Evolutionary conservation across 1,140 invertebrate genomes (phyloP), one percentile per base, ranked within the genome.

Genomic region (Phortica variegata): DNA sequence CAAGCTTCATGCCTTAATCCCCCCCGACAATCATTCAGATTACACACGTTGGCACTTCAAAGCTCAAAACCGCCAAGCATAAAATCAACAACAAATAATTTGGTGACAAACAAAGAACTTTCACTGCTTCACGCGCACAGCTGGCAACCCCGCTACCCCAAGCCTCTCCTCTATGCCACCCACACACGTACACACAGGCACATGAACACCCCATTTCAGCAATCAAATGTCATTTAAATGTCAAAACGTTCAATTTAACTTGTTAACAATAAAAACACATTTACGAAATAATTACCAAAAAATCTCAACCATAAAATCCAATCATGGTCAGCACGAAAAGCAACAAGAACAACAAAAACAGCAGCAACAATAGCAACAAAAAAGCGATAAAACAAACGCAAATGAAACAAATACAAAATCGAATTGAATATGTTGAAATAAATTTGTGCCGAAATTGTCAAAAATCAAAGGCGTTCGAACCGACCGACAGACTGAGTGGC

Each of bases 381-480:
- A 54, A 43, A 49, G 44, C 52, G 36, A 48, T 34, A 48, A 20
- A 23, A 38, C 19, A 33, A 37, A 44, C 41, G 52, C 49, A 43
- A 31, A 46, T 26, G 10, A 26, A n/a, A 26, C 23, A 26, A 26
- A 26, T 6, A 43, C 32, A 47, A 48, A 49, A 57, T 39, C 31
- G 45, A 58, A 47, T 47, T 56, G 53, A 61, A 26, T 6, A 61
- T 65, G 61, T 62, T 61, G 38, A 66, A 66, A 52, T 55, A 68
- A 72, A 71, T 71, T 72, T 72, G 58, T 63, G 68, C 55, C 49
- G 38, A 66, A 61, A 72, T 71, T 71, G 66, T 72, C 66, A 59
- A 68, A 59, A 49, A 66, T 54, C 50, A 54, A 65, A 42, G 37
- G 12, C 34, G 5, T 44, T 52, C 48, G 46, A 62, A 47, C 45